phyloP scores from a whole-genome alignment of 1,140 invertebrate species.

The Arctopsyche grandis region DNA sequence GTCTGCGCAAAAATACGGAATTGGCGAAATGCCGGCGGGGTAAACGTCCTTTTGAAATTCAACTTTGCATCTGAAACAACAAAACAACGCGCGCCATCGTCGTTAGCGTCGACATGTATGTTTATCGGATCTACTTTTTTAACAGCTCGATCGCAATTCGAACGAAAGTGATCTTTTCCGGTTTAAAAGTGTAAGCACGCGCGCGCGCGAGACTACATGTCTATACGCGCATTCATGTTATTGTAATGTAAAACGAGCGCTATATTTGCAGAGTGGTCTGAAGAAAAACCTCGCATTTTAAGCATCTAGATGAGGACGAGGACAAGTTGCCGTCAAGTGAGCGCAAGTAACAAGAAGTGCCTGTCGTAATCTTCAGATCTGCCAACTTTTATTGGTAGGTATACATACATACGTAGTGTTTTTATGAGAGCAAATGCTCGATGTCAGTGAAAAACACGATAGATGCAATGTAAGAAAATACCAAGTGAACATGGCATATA shows the following conservation, averaged over 20 bases:
- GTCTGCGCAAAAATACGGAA: not conserved
- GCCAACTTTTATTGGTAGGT: conserved; percentile 17
- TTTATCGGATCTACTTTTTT: no score
- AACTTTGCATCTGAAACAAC: no score
- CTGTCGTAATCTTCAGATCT: conserved; percentile 5
- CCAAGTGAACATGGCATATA: no score
- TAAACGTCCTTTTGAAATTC: not conserved
- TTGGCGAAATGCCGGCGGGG: not conserved
- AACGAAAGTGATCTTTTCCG: no score
- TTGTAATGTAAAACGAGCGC: no score
- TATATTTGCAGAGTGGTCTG: no score
- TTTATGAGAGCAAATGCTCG: not conserved
- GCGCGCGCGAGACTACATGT: no score
- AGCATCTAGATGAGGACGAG: not conserved
- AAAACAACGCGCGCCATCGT: no score
- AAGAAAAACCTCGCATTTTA: conserved; percentile 13
- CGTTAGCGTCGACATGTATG: no score
- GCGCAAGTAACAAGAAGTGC: not conserved
- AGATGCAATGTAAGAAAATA: not conserved
- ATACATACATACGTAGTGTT: not conserved
- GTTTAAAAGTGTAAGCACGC: no score
- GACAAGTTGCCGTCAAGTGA: not conserved
- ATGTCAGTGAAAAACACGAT: not conserved
- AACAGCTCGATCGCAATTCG: no score
- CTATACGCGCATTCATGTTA: no score